These are phyloP conservation scores for Trimorus sp. DNA, from an alignment of 2,888 invertebrate species.

Conservation along the genomic window DNA sequence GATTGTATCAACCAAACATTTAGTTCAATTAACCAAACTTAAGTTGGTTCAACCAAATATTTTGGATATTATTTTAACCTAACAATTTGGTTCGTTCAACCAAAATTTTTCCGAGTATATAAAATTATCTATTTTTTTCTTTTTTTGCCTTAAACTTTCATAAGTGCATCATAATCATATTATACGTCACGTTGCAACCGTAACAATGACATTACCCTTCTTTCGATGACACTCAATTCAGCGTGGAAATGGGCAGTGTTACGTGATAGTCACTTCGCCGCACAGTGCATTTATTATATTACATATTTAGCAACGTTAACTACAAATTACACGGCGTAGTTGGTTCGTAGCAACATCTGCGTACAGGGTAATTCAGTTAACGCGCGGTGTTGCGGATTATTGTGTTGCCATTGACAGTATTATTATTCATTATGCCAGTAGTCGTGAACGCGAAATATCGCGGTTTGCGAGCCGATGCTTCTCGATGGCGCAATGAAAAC, in stretches of 20 bases:
- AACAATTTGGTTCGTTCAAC: no score
- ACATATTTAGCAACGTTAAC: slow-evolving; percentile 45
- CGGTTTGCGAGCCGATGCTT: no score
- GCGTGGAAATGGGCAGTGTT: slow-evolving; percentile 37
- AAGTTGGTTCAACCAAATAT: no score
- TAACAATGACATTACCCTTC: slow-evolving; percentile 34
- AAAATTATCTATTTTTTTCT: no score
- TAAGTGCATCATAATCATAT: slow-evolving; percentile 31
- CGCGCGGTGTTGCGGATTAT: slow-evolving; percentile 9
- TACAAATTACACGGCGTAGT: slow-evolving; percentile 43
- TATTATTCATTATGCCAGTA: neutral
- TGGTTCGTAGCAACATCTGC: slow-evolving; percentile 40
- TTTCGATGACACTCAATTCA: slow-evolving; percentile 46
- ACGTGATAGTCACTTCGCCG: slow-evolving; percentile 45
- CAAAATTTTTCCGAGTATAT: no score
- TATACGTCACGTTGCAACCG: slow-evolving; percentile 44
- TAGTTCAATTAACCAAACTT: no score
- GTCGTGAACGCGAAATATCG: no score
- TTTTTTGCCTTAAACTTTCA: no score
- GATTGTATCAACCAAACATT: no score
- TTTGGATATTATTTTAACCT: no score
- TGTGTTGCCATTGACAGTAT: slow-evolving; percentile 13
- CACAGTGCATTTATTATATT: slow-evolving; percentile 48
- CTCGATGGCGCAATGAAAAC: no score
- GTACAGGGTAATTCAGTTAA: slow-evolving; percentile 9